Conservation (phyloP, 2,797 vertebrate species). For the Erpetoichthys calabaricus region DNA sequence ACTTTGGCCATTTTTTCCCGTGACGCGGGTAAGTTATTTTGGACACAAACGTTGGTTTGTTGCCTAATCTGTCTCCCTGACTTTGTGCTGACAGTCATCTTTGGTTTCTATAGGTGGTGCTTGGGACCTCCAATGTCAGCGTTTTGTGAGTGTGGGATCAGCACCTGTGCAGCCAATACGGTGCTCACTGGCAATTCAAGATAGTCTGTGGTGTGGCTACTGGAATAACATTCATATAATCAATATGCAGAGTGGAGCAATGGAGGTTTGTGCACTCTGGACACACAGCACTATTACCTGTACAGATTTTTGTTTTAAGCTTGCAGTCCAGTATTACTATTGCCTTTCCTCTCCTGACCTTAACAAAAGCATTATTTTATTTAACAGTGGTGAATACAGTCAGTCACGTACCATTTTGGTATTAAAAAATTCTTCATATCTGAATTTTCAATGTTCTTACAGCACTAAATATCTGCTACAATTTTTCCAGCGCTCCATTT, state of each 20-base stretch:
- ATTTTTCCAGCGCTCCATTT: conserved; percentile 40
- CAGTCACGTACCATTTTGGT: no score
- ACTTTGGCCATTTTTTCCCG: conserved; percentile 59
- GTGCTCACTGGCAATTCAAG: conserved; percentile 50
- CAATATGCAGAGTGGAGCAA: conserved; percentile 34
- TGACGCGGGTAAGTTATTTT: conserved; percentile 33
- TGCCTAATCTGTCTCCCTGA: neutral
- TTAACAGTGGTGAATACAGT: no score
- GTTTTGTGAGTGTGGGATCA: conserved; percentile 35
- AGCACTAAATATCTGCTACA: no score
- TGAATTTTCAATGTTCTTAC: no score
- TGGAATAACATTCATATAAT: conserved; percentile 59
- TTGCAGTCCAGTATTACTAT: no score
- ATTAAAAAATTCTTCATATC: no score
- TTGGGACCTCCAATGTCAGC: conserved; percentile 50
- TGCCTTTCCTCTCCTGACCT: no score
- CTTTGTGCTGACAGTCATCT: neutral
- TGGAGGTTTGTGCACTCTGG: conserved; percentile 36
- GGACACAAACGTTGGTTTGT: neutral
- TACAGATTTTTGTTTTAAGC: no score
- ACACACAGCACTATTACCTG: no score
- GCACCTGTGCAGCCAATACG: conserved; percentile 57
- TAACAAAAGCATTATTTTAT: no score
- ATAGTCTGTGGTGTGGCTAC: conserved; percentile 54
- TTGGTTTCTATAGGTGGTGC: conserved; percentile 27